Evolutionary conservation across 2,797 vertebrate species (phyloP).

Genomic region (Betta splendens): DNA sequence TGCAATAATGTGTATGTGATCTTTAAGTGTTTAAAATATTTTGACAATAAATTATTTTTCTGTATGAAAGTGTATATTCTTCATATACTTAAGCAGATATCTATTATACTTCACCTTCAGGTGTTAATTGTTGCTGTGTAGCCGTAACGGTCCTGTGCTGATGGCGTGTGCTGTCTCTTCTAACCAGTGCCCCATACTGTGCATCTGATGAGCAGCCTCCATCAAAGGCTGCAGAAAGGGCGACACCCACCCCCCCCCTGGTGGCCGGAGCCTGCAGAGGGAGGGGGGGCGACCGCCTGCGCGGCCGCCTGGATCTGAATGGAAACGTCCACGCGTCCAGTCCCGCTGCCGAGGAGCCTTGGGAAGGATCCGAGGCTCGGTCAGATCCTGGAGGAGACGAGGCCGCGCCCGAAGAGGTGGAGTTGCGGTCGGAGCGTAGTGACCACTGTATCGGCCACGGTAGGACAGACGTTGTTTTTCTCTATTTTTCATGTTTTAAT

Average conservation of each 20-base stretch:
- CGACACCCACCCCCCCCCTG: slow-evolving; percentile 40
- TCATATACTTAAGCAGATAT: neutral
- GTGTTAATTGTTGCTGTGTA: slow-evolving; percentile 18
- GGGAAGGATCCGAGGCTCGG: slow-evolving; percentile 22
- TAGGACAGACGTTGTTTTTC: slow-evolving; percentile 64
- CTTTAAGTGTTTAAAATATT: neutral
- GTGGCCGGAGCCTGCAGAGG: slow-evolving; percentile 42
- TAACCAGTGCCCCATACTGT: slow-evolving; percentile 50
- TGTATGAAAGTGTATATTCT: neutral
- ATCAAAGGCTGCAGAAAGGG: slow-evolving; percentile 71
- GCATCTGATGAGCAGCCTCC: slow-evolving; percentile 63
- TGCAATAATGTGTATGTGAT: neutral
- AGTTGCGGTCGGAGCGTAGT: slow-evolving; percentile 42
- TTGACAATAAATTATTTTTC: too few species aligned
- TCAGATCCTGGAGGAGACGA: slow-evolving; percentile 21
- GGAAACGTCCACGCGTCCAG: slow-evolving; percentile 59
- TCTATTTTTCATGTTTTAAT: too few species aligned
- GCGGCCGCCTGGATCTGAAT: slow-evolving; percentile 61
- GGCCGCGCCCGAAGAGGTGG: neutral
- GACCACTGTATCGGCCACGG: slow-evolving; percentile 51
- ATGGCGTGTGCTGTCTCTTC: slow-evolving; percentile 36
- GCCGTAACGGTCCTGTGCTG: slow-evolving; percentile 28
- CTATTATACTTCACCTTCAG: too few species aligned
- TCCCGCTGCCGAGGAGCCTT: slow-evolving; percentile 19
- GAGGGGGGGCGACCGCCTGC: slow-evolving; percentile 34